Evolutionary conservation across 92 coral and sea anemone species (phyloP), one percentile per base, ranked within the genome.

Genomic region (Epizoanthus ramosus): DNA sequence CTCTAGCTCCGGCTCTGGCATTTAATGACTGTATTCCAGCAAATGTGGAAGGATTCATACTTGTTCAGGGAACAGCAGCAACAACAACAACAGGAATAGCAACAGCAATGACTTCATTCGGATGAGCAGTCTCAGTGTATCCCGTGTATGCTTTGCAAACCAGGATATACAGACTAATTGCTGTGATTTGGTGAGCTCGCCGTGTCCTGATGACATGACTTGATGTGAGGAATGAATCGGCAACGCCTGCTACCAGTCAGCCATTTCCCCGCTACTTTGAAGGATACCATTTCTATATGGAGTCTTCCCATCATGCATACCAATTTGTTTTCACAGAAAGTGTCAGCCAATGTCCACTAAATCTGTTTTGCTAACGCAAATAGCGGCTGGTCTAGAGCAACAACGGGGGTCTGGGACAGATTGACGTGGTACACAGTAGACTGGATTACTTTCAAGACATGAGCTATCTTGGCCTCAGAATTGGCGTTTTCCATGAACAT

Each of bases 401-500:
- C 53, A 0, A 84, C 87, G 4, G 87, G 87, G 19, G 54, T 47
- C 41, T 84, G 87, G 3, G 74, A 61, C 3, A 65, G 82, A 21
- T 60, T 84, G 24, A 74, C 74, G 61, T 84, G 74, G 21, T 84
- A n/a, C 72, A 84, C 87, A 39, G 87, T 82, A 6, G 65, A 24
- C 28, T 74, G 61, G 9, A 84, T 65, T 1, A 84, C 74, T 5
- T n/a, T 74, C 43, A 84, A 74, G 3, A 58, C 3, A 35, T 84
- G 87, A 9, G 21, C 47, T n/a, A 84, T 84, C 82, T 61, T 84
- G 63, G 87, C 87, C 18, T 74, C 6, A 18, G 87, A 74, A 41
- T 84, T 82, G 4, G 87, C 73, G 61, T 84, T 84, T 22, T 84
- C 87, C 16, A 19, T 35, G 63, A 74, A 84, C 82, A 84, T 84